Percentiles rank a stretch among this genome's conserved stretches.
Conservation (phyloP, 2,888 invertebrate species). For the Mamestra brassicae region DNA sequence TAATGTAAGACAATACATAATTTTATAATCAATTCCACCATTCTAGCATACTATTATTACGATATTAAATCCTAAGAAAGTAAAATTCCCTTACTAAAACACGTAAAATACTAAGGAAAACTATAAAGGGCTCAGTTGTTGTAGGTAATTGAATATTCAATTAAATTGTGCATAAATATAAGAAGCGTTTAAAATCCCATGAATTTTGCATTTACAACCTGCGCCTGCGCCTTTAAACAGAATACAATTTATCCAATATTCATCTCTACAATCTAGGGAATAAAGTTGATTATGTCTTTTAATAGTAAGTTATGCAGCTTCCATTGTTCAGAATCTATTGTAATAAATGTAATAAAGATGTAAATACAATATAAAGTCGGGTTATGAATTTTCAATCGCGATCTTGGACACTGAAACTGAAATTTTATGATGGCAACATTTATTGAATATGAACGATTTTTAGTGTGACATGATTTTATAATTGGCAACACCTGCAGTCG, state of each 20-base stretch:
- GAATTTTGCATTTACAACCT: slow-evolving; percentile 60
- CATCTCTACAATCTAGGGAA: slow-evolving; percentile 5
- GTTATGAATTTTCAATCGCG: slow-evolving; percentile 37
- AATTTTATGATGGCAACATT: slow-evolving; percentile 27
- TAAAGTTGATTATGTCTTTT: slow-evolving; percentile 22
- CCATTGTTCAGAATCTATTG: slow-evolving; percentile 50
- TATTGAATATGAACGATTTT: slow-evolving; percentile 30
- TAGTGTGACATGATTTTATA: slow-evolving; percentile 12
- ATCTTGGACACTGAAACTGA: slow-evolving; percentile 37
- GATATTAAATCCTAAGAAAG: slow-evolving; percentile 15
- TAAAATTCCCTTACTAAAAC: slow-evolving; percentile 35
- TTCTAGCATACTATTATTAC: slow-evolving; percentile 12
- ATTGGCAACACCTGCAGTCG: slow-evolving; percentile 5
- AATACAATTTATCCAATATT: slow-evolving; percentile 30
- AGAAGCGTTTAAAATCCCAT: slow-evolving; percentile 69
- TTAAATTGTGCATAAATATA: slow-evolving; percentile 73
- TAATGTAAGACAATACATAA: slow-evolving; percentile 1
- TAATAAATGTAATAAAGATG: slow-evolving; percentile 58
- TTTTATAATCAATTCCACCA: slow-evolving; percentile 16
- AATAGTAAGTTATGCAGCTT: slow-evolving; percentile 8
- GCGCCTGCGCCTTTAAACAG: slow-evolving; percentile 30
- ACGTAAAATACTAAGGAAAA: slow-evolving; percentile 57
- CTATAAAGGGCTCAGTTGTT: slow-evolving; percentile 62
- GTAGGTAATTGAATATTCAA: slow-evolving; percentile 83
- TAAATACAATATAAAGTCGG: slow-evolving; percentile 55